These are phyloP conservation scores for Aporophyla nigra DNA, from an alignment of 2,888 invertebrate genomes.

Conservation along the genomic window DNA sequence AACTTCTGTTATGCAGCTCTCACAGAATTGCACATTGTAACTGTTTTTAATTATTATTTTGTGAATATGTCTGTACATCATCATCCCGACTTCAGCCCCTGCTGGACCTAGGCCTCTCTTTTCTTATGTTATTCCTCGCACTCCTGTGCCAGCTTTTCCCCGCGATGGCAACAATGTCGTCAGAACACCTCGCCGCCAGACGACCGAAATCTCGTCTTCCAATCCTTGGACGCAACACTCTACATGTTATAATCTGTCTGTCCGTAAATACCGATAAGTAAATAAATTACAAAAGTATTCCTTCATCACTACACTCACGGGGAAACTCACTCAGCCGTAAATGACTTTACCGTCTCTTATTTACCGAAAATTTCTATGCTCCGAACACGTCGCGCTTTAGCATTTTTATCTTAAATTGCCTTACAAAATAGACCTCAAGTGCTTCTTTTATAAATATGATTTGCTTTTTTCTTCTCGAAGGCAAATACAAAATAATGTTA, in stretches of 20 bases:
- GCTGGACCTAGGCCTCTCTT: too few species aligned
- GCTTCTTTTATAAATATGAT: conserved; percentile 80
- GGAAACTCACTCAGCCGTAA: conserved; percentile 64
- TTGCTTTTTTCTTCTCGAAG: conserved; percentile 77
- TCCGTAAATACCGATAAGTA: conserved; percentile 65
- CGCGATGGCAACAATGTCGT: background rate
- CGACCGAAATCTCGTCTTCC: background rate
- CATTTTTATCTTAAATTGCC: conserved; percentile 78
- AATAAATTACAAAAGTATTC: conserved; percentile 21
- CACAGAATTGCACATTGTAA: conserved; percentile 31
- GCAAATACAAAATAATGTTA: conserved; percentile 80
- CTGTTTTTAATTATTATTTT: conserved; percentile 21
- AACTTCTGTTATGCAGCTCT: conserved; percentile 45
- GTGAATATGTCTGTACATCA: conserved; percentile 52
- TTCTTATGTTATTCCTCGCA: too few species aligned
- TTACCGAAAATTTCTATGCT: conserved; percentile 69
- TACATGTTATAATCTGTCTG: background rate
- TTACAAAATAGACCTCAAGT: conserved; percentile 75
- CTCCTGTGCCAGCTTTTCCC: too few species aligned
- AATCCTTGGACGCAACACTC: background rate
- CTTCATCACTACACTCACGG: conserved; percentile 24
- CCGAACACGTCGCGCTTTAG: conserved; percentile 71
- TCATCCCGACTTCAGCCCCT: background rate
- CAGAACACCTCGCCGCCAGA: too few species aligned
- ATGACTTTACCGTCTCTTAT: conserved; percentile 70